Conservation (phyloP, 2,888 invertebrate species). For the Arctia plantaginis region DNA sequence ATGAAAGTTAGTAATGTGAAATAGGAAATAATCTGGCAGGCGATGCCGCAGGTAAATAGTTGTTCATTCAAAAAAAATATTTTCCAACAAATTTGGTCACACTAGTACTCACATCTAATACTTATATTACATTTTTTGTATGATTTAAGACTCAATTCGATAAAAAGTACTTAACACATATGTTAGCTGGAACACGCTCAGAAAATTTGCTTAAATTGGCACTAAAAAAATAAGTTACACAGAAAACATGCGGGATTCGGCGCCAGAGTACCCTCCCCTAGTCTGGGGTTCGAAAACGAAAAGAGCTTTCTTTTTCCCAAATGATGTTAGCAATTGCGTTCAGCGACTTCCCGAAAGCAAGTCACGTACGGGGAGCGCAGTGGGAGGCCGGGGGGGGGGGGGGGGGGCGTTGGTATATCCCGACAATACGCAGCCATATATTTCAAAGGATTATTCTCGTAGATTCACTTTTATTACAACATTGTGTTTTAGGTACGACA, state of each 20-base stretch:
- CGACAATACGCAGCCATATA: slow-evolving; percentile 47
- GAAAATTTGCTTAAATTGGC: neutral
- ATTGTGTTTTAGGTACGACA: slow-evolving; percentile 33
- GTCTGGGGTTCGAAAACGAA: slow-evolving; percentile 22
- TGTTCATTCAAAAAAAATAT: too few relatives aligned
- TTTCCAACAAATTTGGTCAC: too few relatives aligned
- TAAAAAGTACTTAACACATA: neutral
- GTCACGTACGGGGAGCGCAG: slow-evolving; percentile 32
- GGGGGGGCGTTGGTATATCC: slow-evolving; percentile 16
- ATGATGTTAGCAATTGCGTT: slow-evolving; percentile 29
- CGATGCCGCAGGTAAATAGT: too few relatives aligned
- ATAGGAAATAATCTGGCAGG: too few relatives aligned
- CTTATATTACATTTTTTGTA: neutral
- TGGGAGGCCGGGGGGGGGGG: neutral
- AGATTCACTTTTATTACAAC: slow-evolving; percentile 44
- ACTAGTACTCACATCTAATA: neutral
- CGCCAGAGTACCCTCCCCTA: neutral
- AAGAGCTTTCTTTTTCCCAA: slow-evolving; percentile 20
- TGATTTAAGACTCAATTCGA: neutral
- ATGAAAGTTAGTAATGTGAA: too few relatives aligned
- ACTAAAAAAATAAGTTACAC: slow-evolving; percentile 12
- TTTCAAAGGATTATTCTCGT: slow-evolving; percentile 50
- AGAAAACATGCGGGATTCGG: slow-evolving; percentile 8
- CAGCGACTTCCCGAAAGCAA: slow-evolving; percentile 13
- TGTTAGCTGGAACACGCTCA: neutral